Evolutionary conservation across 2,888 invertebrate genomes (phyloP), one percentile per base, ranked within the genome.

Genomic region (Crossocerus cetratus): DNA sequence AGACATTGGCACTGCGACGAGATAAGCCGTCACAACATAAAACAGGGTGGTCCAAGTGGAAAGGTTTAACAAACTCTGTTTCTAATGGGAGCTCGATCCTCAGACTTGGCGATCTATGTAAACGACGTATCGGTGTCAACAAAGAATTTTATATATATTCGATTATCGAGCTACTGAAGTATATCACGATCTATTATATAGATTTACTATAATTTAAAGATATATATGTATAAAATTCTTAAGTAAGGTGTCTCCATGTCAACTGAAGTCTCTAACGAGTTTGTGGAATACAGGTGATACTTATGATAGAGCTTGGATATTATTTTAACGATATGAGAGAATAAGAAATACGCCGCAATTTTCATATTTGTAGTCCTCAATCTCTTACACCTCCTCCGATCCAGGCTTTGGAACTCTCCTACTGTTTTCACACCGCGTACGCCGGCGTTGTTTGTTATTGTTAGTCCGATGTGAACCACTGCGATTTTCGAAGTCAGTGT

Each of bases 241-340:
- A 16, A 49, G 49, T 49, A 49, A 49, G 49, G 13, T 16, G 49
- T 49, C 16, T 49, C 16, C 14, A n/a, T 49, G 49, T 49, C 16
- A 49, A 49, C 49, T 49, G 49, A 49, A 16, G 49, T 49, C 49
- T 49, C 49, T 14, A 49, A 49, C 45, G 20, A 56, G 56, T 20
- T 20, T 56, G 56, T 22, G 56, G 43, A 60, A 44, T 60, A 69
- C 20, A 56, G 18, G 56, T 20, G 16, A 56, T 22, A 82, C 76
- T 81, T 83, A 84, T 79, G 83, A 78, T 86, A 84, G 23, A 84
- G 83, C 78, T 82, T 83, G 83, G 78, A 78, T n/a, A n/a, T 83
- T 78, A 81, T 77, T 72, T 80, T 84, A 49, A 49, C 49, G 16
- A 49, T 49, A 49, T 16, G 49, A 16, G 16, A 49, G 49, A 49